Evolutionary conservation across 2,888 invertebrate species (phyloP).

Genomic region (Stenichneumon culpator): DNA sequence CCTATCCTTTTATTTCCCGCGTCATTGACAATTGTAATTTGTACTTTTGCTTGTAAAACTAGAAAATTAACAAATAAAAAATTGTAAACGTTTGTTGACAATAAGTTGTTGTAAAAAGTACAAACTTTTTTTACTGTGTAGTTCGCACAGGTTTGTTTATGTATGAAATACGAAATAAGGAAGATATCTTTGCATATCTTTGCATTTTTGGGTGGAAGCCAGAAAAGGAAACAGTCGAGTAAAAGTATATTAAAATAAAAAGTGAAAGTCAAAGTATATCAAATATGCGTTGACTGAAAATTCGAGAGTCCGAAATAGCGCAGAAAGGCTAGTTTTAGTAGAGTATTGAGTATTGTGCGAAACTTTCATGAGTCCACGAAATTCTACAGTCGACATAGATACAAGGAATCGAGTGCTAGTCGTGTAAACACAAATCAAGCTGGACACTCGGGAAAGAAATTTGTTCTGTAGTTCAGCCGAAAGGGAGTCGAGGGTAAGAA

Average conservation of each 20-base stretch:
- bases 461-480: slow-evolving; percentile 40
- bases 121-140: too few relatives aligned
- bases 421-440: slow-evolving; percentile 17
- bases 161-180: too few relatives aligned
- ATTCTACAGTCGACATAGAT: not conserved
- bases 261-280: not conserved
- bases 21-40: too few relatives aligned
- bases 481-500: slow-evolving; percentile 43
- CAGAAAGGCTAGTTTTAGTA: not conserved
- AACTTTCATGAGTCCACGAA: not conserved
- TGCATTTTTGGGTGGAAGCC: too few relatives aligned
- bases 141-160: too few relatives aligned
- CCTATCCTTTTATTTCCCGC: too few relatives aligned
- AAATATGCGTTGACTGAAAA: not conserved
- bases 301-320: not conserved
- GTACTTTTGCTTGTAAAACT: too few relatives aligned
- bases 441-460: slow-evolving; percentile 10
- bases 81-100: too few relatives aligned
- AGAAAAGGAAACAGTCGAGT: not conserved
- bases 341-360: not conserved
- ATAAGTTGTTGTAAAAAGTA: too few relatives aligned
- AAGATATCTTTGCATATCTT: too few relatives aligned
- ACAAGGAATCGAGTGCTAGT: slow-evolving; percentile 11
- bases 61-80: too few relatives aligned
- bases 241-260: too few relatives aligned